Conservation (phyloP, 2,888 invertebrate genomes). For the Drosophila neutralis region DNA sequence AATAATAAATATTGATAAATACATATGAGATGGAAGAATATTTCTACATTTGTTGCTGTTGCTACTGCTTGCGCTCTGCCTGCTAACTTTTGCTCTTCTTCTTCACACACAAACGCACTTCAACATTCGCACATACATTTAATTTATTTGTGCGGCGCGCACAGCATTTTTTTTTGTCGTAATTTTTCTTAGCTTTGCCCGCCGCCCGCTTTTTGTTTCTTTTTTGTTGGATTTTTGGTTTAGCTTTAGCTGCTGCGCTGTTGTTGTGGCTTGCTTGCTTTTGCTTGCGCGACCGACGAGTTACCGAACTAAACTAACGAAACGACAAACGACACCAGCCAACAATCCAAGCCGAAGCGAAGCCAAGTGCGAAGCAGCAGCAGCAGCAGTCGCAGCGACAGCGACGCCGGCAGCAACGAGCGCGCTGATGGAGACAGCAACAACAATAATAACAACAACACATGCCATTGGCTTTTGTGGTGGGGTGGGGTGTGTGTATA, state of each 20-base stretch:
- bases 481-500: conserved; percentile 42
- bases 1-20: conserved; percentile 67
- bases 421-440: conserved; percentile 49
- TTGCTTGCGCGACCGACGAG: conserved; percentile 82
- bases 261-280: conserved; percentile 59
- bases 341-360: conserved; percentile 65
- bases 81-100: conserved; percentile 6
- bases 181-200: conserved; percentile 56
- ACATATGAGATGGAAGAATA: conserved; percentile 34
- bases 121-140: conserved; percentile 33
- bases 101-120: conserved; percentile 13
- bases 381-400: conserved; percentile 37
- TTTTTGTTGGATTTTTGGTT: conserved; percentile 21
- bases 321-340: conserved; percentile 67
- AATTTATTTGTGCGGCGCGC: conserved; percentile 50
- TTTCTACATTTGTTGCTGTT: conserved; percentile 35
- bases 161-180: conserved; percentile 48
- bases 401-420: conserved; percentile 51
- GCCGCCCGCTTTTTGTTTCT: conserved; percentile 39
- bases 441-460: conserved; percentile 45
- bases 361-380: conserved; percentile 63
- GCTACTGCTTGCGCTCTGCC: conserved; percentile 22
- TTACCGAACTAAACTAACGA: conserved; percentile 83
- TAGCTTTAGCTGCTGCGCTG: conserved; percentile 23
- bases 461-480: conserved; percentile 45